phyloP scores from a whole-genome alignment of 1,140 invertebrate genomes.

The Brachionus calyciflorus region DNA sequence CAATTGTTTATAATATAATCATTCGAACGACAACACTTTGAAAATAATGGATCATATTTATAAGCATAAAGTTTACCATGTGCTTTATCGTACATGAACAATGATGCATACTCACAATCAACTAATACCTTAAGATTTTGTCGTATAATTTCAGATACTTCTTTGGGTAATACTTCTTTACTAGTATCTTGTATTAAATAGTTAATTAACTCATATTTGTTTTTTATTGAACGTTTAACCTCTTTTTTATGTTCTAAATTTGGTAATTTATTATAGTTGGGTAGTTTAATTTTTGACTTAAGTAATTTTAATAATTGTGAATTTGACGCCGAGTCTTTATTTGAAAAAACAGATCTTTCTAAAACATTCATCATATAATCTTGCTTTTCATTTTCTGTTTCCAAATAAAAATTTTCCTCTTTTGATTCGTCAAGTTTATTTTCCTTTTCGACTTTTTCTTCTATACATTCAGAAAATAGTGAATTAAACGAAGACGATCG shows the following conservation, averaged over 20 bases:
- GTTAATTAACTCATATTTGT: neutral
- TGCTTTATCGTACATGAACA: neutral
- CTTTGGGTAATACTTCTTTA: neutral
- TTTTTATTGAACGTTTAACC: neutral
- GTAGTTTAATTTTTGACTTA: constrained; percentile 25
- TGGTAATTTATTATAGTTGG: neutral
- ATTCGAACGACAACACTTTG: neutral
- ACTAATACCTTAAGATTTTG: neutral
- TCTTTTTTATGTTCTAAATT: neutral
- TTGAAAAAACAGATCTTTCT: constrained; percentile 20
- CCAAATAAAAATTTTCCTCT: neutral
- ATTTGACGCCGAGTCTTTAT: neutral
- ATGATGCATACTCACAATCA: neutral
- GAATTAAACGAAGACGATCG: neutral
- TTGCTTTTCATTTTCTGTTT: neutral
- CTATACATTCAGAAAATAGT: neutral
- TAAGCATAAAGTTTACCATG: neutral
- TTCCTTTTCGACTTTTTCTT: neutral
- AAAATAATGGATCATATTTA: constrained; percentile 1
- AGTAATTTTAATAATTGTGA: constrained; percentile 2
- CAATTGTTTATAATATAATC: neutral
- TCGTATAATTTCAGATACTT: neutral
- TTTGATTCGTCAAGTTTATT: neutral
- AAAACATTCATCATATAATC: neutral
- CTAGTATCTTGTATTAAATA: neutral